Conservation (phyloP, 2,113 vertebrate species). For the Abramis brama region DNA sequence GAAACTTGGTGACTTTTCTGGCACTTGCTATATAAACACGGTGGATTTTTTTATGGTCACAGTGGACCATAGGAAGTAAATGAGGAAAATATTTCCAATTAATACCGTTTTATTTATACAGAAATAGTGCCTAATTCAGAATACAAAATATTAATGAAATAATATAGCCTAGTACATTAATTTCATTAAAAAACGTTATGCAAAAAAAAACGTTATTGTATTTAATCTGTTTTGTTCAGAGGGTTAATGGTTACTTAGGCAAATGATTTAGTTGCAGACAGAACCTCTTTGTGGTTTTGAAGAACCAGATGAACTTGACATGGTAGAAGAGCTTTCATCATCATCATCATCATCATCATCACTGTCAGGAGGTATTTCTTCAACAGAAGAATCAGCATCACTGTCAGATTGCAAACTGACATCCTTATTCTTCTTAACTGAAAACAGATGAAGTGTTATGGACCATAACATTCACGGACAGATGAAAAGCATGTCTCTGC, state of each 20-base stretch:
- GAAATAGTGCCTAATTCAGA: neutral
- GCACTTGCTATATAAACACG: neutral
- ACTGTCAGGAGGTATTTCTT: conserved; percentile 51
- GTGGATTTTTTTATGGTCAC: too few species aligned
- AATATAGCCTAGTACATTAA: too few species aligned
- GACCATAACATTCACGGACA: neutral
- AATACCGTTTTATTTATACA: too few species aligned
- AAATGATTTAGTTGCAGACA: neutral
- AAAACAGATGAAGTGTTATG: neutral
- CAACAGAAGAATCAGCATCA: conserved; percentile 14
- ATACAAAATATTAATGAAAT: neutral
- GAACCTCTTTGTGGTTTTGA: conserved; percentile 60
- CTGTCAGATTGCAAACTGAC: conserved; percentile 25
- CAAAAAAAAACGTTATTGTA: too few species aligned
- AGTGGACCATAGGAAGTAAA: neutral
- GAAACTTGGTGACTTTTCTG: neutral
- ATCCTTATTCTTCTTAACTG: conserved; percentile 17
- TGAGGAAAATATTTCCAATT: neutral
- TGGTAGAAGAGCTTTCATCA: conserved; percentile 49
- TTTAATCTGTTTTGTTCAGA: neutral
- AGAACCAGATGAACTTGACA: conserved; percentile 56
- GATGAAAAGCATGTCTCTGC: neutral
- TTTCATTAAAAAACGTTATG: too few species aligned
- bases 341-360: conserved; percentile 42
- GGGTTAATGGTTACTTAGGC: neutral